Base-by-base conservation (phyloP, 2,797 vertebrate species). In the Hoplostethus mediterraneus region DNA sequence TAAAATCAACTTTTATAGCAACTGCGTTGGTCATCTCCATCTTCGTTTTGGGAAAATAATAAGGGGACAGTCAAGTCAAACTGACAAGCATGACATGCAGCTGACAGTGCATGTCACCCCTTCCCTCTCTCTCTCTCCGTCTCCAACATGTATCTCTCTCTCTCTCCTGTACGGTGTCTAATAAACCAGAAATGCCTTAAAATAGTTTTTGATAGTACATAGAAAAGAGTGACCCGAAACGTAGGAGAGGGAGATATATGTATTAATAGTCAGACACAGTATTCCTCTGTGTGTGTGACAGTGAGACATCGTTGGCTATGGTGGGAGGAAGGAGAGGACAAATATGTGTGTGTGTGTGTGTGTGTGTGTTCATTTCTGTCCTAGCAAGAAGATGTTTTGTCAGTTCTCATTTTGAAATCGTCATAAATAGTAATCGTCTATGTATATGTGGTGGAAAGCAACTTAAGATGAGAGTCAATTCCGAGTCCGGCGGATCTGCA, bases 381-480 rank as follows among this genome's bases (percentile, higher is more conserved):
- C 38, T 13, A 42, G 48, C 13, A 38, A 40, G 25, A 51, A 21
- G 67, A 75, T 57, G 75, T 73, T 84, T 83, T 80, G 74, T 84
- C 70, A 54, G 55, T 71, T 79, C 77, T 77, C 52, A 82, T 71
- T 86, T 71, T 47, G 45, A 75, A 67, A 66, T 36, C 2, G 45
- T 77, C 33, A 7, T 71, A 84, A 89, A 87, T 74, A 70, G 71
- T 77, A 79, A 78, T 38, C 81, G 81, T 80, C 74, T 71, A 71
- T n/a, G n/a, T n/a, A 82, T 80, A 67, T 58, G 74, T 51, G 67
- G 28, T 17, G 57, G 63, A 49, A 11, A 6, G 68, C 81, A 73
- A 79, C 82, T 86, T 89, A 89, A 90, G 85, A 82, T 58, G 81
- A 85, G 73, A 78, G 82, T 80, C 77, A 82, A 78, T 89, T 82